Percentiles rank a stretch among this genome's conserved stretches.
Evolutionary conservation across 2,113 vertebrate genomes (phyloP).

Genomic region (Triplophysa rosa): DNA sequence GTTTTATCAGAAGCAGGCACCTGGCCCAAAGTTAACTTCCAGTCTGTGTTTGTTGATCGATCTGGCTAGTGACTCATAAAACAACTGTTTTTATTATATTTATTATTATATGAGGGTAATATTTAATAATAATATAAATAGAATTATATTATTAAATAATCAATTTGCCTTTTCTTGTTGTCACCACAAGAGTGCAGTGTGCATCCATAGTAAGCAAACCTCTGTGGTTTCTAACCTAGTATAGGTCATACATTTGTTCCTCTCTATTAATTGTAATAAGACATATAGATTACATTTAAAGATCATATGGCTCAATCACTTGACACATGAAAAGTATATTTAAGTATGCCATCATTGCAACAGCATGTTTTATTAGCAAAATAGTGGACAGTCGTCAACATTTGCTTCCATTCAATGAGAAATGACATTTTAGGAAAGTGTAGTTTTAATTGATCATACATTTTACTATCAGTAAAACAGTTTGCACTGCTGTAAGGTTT

Average conservation of each 20-base stretch:
- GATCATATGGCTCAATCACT: background rate
- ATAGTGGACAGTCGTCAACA: constrained; percentile 73
- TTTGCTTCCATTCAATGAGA: constrained; percentile 69
- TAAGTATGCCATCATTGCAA: constrained; percentile 66
- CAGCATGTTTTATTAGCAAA: constrained; percentile 78
- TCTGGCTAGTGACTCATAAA: too few species aligned
- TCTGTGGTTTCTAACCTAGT: background rate
- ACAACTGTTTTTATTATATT: too few species aligned
- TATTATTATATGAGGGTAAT: too few species aligned
- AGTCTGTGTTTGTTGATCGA: too few species aligned
- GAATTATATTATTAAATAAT: too few species aligned
- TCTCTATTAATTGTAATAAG: background rate
- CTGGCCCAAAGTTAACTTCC: too few species aligned
- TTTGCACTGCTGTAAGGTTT: constrained; percentile 43
- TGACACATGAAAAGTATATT: constrained; percentile 16
- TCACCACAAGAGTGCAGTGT: constrained; percentile 34
- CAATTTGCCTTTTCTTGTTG: background rate
- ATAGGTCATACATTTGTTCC: background rate
- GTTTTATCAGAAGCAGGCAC: too few species aligned
- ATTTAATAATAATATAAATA: too few species aligned
- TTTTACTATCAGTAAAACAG: constrained; percentile 48
- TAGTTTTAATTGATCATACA: constrained; percentile 62
- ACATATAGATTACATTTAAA: too few species aligned
- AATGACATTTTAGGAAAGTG: constrained; percentile 62
- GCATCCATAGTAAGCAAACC: background rate